These are phyloP conservation scores for Amiota communis DNA, from an alignment of 2,888 invertebrate species.

Conservation along the genomic window DNA sequence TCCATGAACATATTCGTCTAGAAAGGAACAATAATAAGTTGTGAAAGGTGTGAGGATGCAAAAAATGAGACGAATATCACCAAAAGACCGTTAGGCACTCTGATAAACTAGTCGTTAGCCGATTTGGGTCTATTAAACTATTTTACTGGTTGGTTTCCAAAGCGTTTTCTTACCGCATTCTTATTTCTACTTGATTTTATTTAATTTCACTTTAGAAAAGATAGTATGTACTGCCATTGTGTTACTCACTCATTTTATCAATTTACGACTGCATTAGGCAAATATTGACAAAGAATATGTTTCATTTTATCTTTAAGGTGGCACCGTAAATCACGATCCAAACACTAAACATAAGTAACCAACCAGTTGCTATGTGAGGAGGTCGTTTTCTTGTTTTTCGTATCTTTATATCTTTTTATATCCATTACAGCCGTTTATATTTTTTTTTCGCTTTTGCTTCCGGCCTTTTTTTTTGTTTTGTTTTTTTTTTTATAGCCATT, in stretches of 20 bases:
- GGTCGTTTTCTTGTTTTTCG: constrained; percentile 26
- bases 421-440: neutral
- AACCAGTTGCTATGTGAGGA: constrained; percentile 27
- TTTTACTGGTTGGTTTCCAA: too few relatives aligned
- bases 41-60: too few relatives aligned
- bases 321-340: constrained; percentile 51
- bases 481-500: constrained; percentile 20
- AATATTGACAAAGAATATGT: constrained; percentile 50
- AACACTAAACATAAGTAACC: neutral
- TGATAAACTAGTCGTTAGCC: too few relatives aligned
- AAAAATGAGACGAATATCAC: too few relatives aligned
- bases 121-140: too few relatives aligned
- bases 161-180: too few relatives aligned
- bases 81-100: too few relatives aligned
- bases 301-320: constrained; percentile 30
- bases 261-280: constrained; percentile 47
- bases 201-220: neutral
- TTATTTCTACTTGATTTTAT: too few relatives aligned
- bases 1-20: too few relatives aligned
- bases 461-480: constrained; percentile 22
- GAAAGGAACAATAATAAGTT: too few relatives aligned
- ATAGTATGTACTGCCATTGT: constrained; percentile 10
- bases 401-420: constrained; percentile 10
- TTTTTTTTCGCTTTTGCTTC: constrained; percentile 12
- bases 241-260: constrained; percentile 49